A percentile compares a stretch with the other conserved stretches of the same genome.
Evolutionary conservation across 2,797 vertebrate genomes (phyloP).

Genomic region (Microhierax caerulescens): DNA sequence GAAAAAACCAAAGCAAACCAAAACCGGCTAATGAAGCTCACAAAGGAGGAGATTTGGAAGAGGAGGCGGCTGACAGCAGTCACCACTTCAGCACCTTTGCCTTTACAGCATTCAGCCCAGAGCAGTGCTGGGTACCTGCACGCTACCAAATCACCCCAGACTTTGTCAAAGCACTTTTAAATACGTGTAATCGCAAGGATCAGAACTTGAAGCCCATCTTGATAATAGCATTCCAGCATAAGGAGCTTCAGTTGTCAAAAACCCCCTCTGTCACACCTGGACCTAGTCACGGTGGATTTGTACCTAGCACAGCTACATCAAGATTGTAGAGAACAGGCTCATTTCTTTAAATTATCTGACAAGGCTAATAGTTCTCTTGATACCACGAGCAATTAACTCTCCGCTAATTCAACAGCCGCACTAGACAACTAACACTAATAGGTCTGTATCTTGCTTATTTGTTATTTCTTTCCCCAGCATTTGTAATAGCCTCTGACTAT

Average conservation of each 20-base stretch:
- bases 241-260: neutral
- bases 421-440: neutral
- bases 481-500: neutral
- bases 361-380: neutral
- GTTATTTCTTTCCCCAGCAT: neutral
- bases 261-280: neutral
- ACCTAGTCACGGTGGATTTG: neutral
- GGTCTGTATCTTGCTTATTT: neutral
- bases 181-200: neutral
- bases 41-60: neutral
- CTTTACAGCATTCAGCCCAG: neutral
- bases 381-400: neutral
- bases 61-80: neutral
- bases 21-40: neutral
- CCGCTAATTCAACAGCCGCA: neutral
- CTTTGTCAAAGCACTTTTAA: neutral
- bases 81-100: neutral
- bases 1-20: neutral
- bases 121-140: neutral
- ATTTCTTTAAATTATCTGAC: neutral
- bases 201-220: neutral
- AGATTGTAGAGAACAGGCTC: neutral
- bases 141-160: neutral
- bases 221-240: neutral
- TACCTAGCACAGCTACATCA: neutral